These are phyloP conservation scores for Heptranchias perlo DNA, from an alignment of 2,113 vertebrate genomes.

Conservation along the genomic window DNA sequence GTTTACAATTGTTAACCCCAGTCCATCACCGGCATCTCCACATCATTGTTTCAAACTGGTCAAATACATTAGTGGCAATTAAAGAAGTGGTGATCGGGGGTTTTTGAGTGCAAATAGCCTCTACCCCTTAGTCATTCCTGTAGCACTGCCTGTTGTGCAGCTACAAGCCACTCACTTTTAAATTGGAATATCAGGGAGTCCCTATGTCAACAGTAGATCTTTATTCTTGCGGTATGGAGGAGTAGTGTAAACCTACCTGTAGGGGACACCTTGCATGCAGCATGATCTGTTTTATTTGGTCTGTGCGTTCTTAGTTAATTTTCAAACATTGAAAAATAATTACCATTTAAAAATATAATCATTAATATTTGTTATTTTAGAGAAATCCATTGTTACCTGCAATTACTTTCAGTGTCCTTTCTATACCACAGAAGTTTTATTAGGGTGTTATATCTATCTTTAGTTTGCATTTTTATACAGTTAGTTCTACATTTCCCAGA, in stretches of 20 bases:
- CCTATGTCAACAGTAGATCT: background rate
- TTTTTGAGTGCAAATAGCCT: background rate
- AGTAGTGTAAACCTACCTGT: background rate
- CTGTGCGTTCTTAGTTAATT: background rate
- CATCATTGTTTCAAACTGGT: background rate
- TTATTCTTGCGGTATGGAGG: background rate
- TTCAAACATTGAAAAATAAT: background rate
- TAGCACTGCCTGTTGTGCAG: background rate
- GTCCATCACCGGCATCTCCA: too few species aligned
- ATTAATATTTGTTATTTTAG: background rate
- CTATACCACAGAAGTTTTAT: background rate
- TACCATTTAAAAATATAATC: background rate
- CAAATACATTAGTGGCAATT: background rate
- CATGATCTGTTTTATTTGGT: background rate
- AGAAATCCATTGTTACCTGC: background rate
- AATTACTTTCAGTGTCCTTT: background rate
- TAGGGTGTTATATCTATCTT: background rate
- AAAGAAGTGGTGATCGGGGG: background rate
- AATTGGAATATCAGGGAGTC: background rate
- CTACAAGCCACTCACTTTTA: background rate
- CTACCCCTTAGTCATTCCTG: background rate
- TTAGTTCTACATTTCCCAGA: background rate
- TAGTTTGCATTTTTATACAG: background rate
- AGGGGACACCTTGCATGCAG: background rate
- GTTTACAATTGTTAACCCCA: too few species aligned